Evolutionary conservation across 2,113 vertebrate species (phyloP), one percentile per base, ranked within the genome.

Genomic region (Gymnorhina tibicen): DNA sequence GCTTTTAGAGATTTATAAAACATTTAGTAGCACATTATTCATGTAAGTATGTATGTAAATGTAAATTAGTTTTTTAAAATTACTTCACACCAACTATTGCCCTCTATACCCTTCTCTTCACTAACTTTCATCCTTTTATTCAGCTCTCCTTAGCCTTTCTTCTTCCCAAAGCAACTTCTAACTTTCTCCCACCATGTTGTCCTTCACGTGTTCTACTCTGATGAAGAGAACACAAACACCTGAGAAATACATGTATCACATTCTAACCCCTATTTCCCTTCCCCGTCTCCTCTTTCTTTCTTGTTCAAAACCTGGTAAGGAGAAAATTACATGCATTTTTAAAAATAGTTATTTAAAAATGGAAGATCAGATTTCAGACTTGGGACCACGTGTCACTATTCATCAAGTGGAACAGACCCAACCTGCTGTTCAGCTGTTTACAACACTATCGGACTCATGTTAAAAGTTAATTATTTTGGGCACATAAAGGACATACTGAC

Each of bases 361-460:
- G 3, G 13, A 77, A 52, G 16, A 24, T 5, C 19, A 44, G 2
- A 49, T 62, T 88, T 85, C 50, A 89, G 59, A 69, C 33, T 18
- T 59, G 14, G 9, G 42, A 47, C 5, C 23, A 63, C 7, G 4
- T 16, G 39, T 33, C n/a, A 68, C 16, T 55, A 28, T 27, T 73
- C 37, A 49, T 27, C 50, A 52, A 39, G 4, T 6, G 8, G 23
- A 64, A 55, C 3, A 81, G 46, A 47, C 32, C 3, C 0, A 0
- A 62, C 9, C n/a, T 37, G 27, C 41, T 69, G 33, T 35, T 55
- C 52, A 37, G 28, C 22, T 90, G 41, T 52, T 92, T 16, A 58
- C 56, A 75, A 13, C 4, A 21, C 14, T 32, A 44, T 12, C 0
- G 1, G 37, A 56, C 35, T 69, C 8, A 1, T 72, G 18, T 23